Conservation (phyloP, 2,797 vertebrate species). For the Pteropus rufus region DNA sequence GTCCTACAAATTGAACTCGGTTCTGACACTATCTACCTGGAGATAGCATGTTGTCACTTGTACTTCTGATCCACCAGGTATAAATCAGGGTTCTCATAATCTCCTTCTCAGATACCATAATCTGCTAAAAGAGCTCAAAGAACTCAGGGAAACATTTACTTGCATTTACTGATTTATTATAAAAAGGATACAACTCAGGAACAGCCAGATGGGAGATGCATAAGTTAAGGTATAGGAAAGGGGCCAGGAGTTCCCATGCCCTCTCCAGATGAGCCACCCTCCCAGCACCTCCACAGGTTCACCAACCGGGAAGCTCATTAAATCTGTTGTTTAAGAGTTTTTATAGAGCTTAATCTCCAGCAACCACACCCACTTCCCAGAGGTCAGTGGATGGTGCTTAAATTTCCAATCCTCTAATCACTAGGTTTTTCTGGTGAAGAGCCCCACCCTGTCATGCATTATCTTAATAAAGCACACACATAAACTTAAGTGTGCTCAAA, state of each 20-base stretch:
- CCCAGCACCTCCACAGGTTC: not conserved
- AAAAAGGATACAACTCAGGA: not conserved
- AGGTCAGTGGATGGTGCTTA: not conserved
- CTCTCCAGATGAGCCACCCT: not conserved
- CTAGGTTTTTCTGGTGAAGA: not conserved
- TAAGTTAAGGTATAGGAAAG: not conserved
- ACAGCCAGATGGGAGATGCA: not conserved
- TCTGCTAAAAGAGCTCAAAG: not conserved
- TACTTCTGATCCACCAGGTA: not conserved
- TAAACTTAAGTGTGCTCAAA: not conserved
- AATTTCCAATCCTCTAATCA: not conserved
- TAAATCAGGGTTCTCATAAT: not conserved
- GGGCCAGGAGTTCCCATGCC: not conserved
- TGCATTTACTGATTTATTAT: not conserved
- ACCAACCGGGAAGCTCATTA: not conserved
- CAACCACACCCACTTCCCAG: not conserved
- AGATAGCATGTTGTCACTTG: not conserved
- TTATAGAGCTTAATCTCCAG: not conserved
- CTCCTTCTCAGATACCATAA: not conserved
- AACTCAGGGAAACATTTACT: not conserved
- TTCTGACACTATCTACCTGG: not conserved
- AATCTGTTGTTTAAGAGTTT: not conserved
- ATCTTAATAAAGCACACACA: not conserved
- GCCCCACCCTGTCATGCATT: not conserved
- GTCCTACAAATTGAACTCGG: not conserved